Evolutionary conservation across 2,113 vertebrate genomes (phyloP).

Genomic region (Diadophis punctatus): DNA sequence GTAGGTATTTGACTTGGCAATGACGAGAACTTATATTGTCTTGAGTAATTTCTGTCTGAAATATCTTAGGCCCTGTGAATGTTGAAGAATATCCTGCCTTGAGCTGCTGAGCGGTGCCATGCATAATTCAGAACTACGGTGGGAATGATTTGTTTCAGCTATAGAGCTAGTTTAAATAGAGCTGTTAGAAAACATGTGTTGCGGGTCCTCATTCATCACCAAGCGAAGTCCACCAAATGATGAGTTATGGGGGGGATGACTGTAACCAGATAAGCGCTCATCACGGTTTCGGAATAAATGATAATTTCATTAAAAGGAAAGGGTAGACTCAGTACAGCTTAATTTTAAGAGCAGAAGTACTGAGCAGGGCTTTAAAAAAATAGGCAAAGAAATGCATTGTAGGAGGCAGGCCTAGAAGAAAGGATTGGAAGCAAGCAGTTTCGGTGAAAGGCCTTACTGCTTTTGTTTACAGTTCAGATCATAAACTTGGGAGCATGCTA

Average conservation of each 20-base stretch:
- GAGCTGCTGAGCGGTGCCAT: conserved; percentile 55
- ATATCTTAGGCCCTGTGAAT: conserved; percentile 49
- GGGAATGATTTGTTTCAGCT: conserved; percentile 61
- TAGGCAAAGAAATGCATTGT: background rate
- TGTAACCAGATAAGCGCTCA: conserved; percentile 50
- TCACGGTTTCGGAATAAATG: conserved; percentile 51
- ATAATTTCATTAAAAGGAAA: conserved; percentile 51
- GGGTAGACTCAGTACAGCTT: conserved; percentile 36
- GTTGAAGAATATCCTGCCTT: conserved; percentile 29
- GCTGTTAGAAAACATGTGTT: conserved; percentile 51
- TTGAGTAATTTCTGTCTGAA: conserved; percentile 59
- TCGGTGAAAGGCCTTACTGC: background rate
- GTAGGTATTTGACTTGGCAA: conserved; percentile 49
- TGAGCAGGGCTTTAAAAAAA: background rate
- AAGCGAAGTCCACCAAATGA: conserved; percentile 47
- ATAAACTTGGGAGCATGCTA: background rate
- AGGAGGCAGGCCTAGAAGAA: background rate
- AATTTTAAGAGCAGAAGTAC: conserved; percentile 48
- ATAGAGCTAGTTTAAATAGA: conserved; percentile 55
- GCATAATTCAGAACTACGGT: conserved; percentile 48
- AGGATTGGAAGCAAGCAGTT: background rate
- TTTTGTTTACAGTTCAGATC: background rate
- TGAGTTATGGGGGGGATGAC: conserved; percentile 43
- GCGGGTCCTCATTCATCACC: conserved; percentile 54
- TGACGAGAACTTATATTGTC: conserved; percentile 43